A percentile compares a stretch with the other conserved stretches of the same genome.
phyloP scores from a whole-genome alignment of 2,797 vertebrate genomes.

The Craterocephalus amniculus region DNA sequence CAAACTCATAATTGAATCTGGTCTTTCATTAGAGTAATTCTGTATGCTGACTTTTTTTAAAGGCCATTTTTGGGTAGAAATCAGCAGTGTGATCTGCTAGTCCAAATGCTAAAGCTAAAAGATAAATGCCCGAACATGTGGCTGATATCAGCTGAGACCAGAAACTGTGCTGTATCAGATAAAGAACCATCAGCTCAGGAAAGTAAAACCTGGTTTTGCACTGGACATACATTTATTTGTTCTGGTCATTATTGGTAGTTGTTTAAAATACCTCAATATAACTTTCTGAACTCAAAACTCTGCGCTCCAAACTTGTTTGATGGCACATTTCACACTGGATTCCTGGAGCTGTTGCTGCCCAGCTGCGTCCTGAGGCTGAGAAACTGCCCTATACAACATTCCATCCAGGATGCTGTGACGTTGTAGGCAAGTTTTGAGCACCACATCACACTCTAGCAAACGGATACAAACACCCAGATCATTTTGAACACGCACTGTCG shows the following conservation, averaged over 20 bases:
- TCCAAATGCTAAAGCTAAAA: neutral
- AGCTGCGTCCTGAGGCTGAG: neutral
- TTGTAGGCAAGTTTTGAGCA: too few species aligned
- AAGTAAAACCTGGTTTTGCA: neutral
- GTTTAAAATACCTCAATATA: neutral
- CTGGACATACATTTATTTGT: neutral
- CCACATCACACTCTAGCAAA: too few species aligned
- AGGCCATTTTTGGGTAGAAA: slow-evolving; percentile 5
- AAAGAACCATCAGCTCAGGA: neutral
- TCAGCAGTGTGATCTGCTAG: neutral
- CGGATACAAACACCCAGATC: too few species aligned
- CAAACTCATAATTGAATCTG: slow-evolving; percentile 22
- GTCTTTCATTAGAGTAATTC: neutral
- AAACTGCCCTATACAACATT: neutral
- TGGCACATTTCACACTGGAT: neutral
- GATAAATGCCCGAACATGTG: neutral
- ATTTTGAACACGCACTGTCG: too few species aligned
- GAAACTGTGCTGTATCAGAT: neutral
- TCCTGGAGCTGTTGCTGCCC: too few species aligned
- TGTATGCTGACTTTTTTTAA: neutral
- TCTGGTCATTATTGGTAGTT: neutral
- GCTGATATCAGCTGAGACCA: neutral
- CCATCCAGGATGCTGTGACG: too few species aligned
- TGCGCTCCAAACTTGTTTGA: neutral
- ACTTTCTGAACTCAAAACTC: neutral